Evolutionary conservation across 2,113 vertebrate species (phyloP).

Genomic region (Antechinus flavipes): DNA sequence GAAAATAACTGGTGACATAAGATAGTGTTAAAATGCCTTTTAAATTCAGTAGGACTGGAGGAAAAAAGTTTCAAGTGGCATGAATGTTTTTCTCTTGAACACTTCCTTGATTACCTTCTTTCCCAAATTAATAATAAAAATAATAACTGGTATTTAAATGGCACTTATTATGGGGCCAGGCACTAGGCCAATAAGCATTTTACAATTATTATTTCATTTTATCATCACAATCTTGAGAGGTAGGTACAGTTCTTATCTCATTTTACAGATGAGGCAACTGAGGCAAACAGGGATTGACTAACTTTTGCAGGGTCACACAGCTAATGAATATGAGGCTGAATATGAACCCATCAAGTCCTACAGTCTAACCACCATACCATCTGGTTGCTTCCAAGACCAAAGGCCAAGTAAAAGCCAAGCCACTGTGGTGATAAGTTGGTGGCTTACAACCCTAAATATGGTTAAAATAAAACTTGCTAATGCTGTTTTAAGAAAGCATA

Average conservation of each 20-base stretch:
- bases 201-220: neutral
- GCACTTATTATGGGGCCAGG: neutral
- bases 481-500: neutral
- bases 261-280: neutral
- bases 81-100: conserved; percentile 2
- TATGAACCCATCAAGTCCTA: neutral
- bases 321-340: neutral
- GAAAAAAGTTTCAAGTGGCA: conserved; percentile 47
- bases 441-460: neutral
- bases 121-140: neutral
- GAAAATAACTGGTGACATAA: conserved; percentile 31
- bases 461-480: neutral
- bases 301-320: neutral
- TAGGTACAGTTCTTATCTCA: neutral
- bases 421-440: neutral
- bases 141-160: neutral
- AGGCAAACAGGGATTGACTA: neutral
- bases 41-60: conserved; percentile 28
- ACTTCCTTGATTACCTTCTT: conserved; percentile 11
- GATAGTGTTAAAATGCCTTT: conserved; percentile 20
- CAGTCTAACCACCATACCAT: neutral
- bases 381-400: neutral
- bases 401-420: neutral
- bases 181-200: neutral
- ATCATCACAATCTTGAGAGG: neutral